Base-by-base conservation (phyloP, 2,113 vertebrate species). In the Propithecus coquereli region DNA sequence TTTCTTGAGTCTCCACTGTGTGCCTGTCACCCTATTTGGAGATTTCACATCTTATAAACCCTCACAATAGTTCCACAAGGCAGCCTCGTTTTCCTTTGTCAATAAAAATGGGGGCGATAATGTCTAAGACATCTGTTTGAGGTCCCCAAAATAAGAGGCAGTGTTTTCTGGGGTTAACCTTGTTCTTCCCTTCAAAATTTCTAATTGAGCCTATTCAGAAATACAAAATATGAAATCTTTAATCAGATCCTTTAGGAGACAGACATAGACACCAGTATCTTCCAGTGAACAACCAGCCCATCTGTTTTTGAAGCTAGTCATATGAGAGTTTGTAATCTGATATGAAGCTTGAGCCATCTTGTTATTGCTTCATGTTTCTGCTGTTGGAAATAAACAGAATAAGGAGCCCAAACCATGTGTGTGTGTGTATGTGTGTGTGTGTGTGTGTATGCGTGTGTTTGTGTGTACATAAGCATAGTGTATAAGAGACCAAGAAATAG, bases 41-140 rank as follows among this genome's bases (percentile, higher is more conserved):
- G 47, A 95, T 68, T 54, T 94, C 71, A 43, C 3, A 30, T 37
- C 45, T 81, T 52, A 32, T 27, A 17, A 57, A 3, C 14, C 2
- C 74, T 84, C 47, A 30, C 27, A 61, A 71, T 40, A 76, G 81
- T 61, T 37, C 40, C 13, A 14, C 0, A 14, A 68, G 34, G 37
- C n/a, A 59, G 45, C 32, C 3, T 82, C 11, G 14, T 18, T 83
- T 83, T 86, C 82, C 30, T 90, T 80, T 89, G 83, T 34, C 71
- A 76, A 61, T 37, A 70, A 87, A 87, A 17, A 82, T 66, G 52
- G 50, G 57, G 18, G 18, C 87, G 91, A 61, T 34, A 34, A 25
- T 34, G 18, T 45, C 59, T 83, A 40, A 89, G 63, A 91, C 54
- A 81, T 1, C 11, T 66, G 45, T 61, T 54, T 30, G 17, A 90